Percentiles rank a stretch among this genome's conserved stretches.
These are phyloP conservation scores for human (Homo sapiens) DNA, from an alignment of 2,113 vertebrate genomes.

Conservation along the genomic window DNA sequence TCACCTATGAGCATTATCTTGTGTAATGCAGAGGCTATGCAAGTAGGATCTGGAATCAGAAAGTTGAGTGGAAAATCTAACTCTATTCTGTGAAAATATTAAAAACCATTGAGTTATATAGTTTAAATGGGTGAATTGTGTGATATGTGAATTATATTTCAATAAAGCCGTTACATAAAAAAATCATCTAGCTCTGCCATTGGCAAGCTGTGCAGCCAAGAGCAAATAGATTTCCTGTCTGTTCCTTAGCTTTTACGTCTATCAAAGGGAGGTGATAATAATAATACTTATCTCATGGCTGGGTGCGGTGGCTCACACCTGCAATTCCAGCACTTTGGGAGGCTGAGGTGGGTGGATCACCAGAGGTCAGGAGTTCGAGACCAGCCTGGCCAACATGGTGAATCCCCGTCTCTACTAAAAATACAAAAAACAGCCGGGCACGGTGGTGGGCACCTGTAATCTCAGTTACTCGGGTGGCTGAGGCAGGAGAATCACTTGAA, in stretches of 20 bases:
- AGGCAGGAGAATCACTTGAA: no score
- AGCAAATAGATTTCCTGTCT: slow-evolving; percentile 29
- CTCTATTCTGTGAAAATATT: not conserved
- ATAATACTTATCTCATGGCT: not conserved
- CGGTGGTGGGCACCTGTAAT: no score
- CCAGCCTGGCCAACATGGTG: no score
- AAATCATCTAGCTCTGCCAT: not conserved
- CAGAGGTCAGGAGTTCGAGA: no score
- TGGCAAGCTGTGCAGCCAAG: not conserved
- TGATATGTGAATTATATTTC: not conserved
- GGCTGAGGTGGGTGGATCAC: no score
- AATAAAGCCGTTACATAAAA: not conserved
- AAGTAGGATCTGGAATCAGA: not conserved
- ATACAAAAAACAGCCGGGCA: no score
- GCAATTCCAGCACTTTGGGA: no score
- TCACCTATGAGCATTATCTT: not conserved
- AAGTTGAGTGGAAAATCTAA: not conserved
- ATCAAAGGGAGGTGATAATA: not conserved
- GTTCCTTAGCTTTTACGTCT: not conserved
- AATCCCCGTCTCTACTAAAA: no score
- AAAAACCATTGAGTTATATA: not conserved
- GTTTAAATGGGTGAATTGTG: not conserved
- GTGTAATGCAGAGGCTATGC: not conserved
- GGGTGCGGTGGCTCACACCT: no score
- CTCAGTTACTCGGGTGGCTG: no score